Percentiles rank a stretch among this genome's conserved stretches.
Conservation (phyloP, 2,113 vertebrate species). For the Acanthisitta chloris region DNA sequence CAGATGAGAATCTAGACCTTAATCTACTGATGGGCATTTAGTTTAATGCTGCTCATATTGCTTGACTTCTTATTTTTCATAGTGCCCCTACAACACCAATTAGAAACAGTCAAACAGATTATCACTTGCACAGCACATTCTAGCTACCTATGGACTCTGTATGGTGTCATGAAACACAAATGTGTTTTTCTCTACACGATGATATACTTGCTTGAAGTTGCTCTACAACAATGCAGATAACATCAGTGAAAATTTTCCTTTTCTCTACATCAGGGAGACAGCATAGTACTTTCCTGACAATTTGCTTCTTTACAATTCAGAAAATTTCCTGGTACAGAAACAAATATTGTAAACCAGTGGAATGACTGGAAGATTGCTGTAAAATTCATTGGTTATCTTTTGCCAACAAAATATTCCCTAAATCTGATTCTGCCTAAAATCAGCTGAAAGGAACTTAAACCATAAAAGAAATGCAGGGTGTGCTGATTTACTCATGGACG, state of each 20-base stretch:
- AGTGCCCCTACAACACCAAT: background rate
- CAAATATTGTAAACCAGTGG: background rate
- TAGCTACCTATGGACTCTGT: background rate
- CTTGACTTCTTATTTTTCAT: background rate
- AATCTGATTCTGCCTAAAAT: background rate
- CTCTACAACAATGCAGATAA: background rate
- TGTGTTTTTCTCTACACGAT: background rate
- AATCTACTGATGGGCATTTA: background rate
- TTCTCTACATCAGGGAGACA: background rate
- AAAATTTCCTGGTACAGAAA: background rate
- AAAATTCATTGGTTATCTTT: background rate
- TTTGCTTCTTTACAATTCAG: background rate
- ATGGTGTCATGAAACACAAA: background rate
- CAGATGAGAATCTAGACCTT: background rate
- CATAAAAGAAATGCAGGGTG: background rate
- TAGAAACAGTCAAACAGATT: background rate
- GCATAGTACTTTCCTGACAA: background rate
- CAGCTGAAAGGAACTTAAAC: background rate
- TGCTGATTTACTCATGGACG: background rate
- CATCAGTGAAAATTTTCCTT: background rate
- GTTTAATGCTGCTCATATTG: background rate
- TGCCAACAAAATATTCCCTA: background rate
- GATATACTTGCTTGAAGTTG: background rate
- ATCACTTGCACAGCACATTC: background rate
- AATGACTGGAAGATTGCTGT: background rate